Evolutionary conservation across 2,888 invertebrate species (phyloP).

Genomic region (Bimastos eiseni): DNA sequence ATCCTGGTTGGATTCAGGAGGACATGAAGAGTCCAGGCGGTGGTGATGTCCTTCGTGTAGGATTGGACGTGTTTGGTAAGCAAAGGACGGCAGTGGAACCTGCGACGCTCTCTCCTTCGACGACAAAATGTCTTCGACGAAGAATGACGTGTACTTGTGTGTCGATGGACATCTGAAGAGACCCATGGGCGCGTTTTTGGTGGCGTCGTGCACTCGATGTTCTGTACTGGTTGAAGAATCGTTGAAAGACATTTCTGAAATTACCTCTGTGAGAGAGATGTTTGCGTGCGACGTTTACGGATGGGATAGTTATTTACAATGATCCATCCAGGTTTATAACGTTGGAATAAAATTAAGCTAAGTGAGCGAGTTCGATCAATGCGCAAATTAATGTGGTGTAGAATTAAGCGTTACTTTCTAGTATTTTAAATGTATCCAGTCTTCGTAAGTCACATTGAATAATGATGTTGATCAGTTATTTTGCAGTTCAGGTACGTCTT

Average conservation of each 20-base stretch:
- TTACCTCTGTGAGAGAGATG: not conserved
- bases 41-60: not conserved
- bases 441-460: not conserved
- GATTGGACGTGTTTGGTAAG: not conserved
- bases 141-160: slow-evolving; percentile 23
- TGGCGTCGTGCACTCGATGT: not conserved
- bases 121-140: slow-evolving; percentile 25
- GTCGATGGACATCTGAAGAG: not conserved
- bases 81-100: not conserved
- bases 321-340: not conserved
- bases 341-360: not conserved
- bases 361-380: too few species aligned
- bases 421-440: not conserved
- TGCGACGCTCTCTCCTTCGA: not conserved
- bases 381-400: too few species aligned
- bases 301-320: not conserved
- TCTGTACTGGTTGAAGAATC: not conserved
- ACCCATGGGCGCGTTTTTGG: not conserved
- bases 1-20: not conserved
- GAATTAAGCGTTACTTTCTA: not conserved
- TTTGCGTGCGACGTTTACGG: not conserved
- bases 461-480: not conserved
- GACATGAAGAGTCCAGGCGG: not conserved
- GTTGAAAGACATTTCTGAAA: not conserved
- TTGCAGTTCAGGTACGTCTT: not conserved